These are phyloP conservation scores for Nymphicus hollandicus DNA, from an alignment of 2,113 vertebrate genomes.

Conservation along the genomic window DNA sequence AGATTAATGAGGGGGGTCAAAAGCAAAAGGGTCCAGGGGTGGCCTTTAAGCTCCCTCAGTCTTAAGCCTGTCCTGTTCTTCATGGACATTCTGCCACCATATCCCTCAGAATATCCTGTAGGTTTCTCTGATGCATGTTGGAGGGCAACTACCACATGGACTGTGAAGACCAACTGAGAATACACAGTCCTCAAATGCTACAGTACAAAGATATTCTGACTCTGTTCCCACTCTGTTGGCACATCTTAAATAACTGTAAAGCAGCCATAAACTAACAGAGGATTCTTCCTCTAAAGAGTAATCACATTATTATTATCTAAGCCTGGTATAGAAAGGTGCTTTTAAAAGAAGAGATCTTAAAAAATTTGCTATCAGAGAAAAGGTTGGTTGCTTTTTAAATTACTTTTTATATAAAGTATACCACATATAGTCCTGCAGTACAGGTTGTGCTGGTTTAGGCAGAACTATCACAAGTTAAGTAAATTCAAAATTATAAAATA, in stretches of 20 bases:
- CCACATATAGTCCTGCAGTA: background rate
- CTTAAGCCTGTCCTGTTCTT: background rate
- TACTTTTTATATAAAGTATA: background rate
- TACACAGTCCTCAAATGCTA: background rate
- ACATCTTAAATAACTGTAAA: background rate
- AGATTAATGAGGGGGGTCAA: background rate
- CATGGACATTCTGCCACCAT: accelerated
- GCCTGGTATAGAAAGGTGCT: background rate
- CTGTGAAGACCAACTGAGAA: background rate
- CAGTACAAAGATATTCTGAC: background rate
- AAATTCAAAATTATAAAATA: background rate
- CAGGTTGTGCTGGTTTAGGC: background rate
- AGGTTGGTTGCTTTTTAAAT: background rate
- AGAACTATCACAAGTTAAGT: background rate
- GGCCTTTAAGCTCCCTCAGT: background rate
- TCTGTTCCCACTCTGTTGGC: background rate
- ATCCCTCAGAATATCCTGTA: background rate
- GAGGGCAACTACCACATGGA: background rate
- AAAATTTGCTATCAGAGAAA: background rate
- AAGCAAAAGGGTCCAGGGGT: background rate
- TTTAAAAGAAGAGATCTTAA: background rate
- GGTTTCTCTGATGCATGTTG: background rate
- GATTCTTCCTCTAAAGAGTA: background rate
- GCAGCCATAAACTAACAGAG: background rate
- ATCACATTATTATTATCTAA: background rate